Base-by-base conservation (phyloP, 2,113 vertebrate genomes). In the Prochilodus magdalenae region DNA sequence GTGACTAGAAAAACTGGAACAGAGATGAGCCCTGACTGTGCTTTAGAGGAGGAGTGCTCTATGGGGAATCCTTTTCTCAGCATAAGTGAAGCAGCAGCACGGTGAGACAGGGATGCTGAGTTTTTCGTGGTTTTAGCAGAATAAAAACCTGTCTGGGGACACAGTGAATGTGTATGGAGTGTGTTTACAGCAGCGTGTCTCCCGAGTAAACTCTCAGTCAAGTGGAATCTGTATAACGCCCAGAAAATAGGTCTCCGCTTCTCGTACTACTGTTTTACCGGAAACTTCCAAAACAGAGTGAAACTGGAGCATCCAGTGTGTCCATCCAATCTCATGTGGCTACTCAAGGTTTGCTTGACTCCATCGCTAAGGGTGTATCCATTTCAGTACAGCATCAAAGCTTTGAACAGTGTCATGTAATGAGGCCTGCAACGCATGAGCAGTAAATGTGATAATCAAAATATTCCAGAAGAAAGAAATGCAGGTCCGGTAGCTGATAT, bases 101-200 rank as follows among this genome's bases (percentile, higher is more conserved):
- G 20, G 24, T 44, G 20, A 24, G 22, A 44, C 66, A 70, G 66
- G 40, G 22, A 44, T 70, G 66, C 22, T 13, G 40, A 44, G 18
- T 20, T 67, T 67, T 36, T 14, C 65, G 30, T 36, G 30, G 18
- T 40, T 40, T 44, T 70, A 70, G 36, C 66, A 70, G 66, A 70
- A 70, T 70, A 70, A 44, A n/a, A 67, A 44, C 33, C 36, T 36
- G 18, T 70, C 66, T 12, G 20, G 36, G 66, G 36, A n/a, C 66
- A n/a, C 18, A 11, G 65, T 20, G 20, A 70, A 26, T 44, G 33
- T 12, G 30, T 22, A 40, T n/a, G 8, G 33, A 33, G 29, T 20
- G 65, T 36, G 66, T 40, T n/a, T n/a, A 44, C 12, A 44, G 33
- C 10, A 24, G 33, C 22, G 7, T 70, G 33, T n/a, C 65, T 18